These are phyloP conservation scores for Centropyge bicolor DNA, from an alignment of 2,797 vertebrate species.

Conservation along the genomic window DNA sequence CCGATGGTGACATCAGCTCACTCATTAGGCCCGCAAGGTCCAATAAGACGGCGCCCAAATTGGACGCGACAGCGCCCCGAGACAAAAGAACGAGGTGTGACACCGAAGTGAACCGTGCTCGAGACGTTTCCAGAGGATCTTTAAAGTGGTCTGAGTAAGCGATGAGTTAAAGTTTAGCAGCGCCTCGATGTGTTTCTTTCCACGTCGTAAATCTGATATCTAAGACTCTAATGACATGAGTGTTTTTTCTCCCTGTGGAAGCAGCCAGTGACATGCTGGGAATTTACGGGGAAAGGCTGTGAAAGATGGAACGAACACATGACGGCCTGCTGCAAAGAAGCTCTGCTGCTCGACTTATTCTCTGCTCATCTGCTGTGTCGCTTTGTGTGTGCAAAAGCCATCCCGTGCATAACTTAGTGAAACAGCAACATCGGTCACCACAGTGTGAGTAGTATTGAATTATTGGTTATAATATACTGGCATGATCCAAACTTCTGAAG, in stretches of 20 bases:
- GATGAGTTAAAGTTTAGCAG: slow-evolving; percentile 61
- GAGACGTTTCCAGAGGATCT: slow-evolving; percentile 62
- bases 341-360: slow-evolving; percentile 14
- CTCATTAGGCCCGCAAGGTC: slow-evolving; percentile 62
- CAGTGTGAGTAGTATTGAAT: background rate
- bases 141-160: slow-evolving; percentile 59
- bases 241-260: slow-evolving; percentile 54
- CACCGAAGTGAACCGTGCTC: slow-evolving; percentile 42
- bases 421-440: slow-evolving; percentile 1
- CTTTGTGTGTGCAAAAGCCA: slow-evolving; percentile 24
- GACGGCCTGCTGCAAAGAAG: slow-evolving; percentile 25
- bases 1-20: slow-evolving; percentile 67
- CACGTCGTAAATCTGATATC: slow-evolving; percentile 78
- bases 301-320: slow-evolving; percentile 46
- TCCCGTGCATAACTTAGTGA: background rate
- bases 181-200: slow-evolving; percentile 72
- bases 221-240: slow-evolving; percentile 61
- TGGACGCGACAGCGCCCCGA: slow-evolving; percentile 39
- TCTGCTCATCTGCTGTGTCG: slow-evolving; percentile 33
- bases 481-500: background rate
- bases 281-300: slow-evolving; percentile 65
- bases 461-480: background rate
- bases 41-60: slow-evolving; percentile 48
- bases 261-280: slow-evolving; percentile 63
- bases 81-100: slow-evolving; percentile 77